Evolutionary conservation across 2,888 invertebrate genomes (phyloP).

Genomic region (Alcis repandata): DNA sequence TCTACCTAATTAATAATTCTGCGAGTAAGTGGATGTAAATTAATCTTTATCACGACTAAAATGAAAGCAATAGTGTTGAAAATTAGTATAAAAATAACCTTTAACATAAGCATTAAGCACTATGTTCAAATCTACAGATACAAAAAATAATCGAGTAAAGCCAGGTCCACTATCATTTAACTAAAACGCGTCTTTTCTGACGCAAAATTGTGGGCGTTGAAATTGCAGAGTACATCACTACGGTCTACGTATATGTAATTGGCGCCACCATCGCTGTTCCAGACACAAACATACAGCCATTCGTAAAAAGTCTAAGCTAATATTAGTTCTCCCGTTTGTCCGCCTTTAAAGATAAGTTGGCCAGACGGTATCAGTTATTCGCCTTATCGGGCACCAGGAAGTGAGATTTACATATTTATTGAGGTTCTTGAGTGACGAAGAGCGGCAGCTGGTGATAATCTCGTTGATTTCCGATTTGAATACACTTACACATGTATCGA

Average conservation of each 20-base stretch:
- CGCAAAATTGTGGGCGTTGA: slow-evolving; percentile 1
- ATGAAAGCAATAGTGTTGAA: too few species aligned
- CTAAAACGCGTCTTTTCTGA: not conserved
- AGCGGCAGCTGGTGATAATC: slow-evolving; percentile 5
- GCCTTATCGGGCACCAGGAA: slow-evolving; percentile 22
- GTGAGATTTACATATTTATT: slow-evolving; percentile 16
- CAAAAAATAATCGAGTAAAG: not conserved
- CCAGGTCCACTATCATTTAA: not conserved
- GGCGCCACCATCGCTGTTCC: not conserved
- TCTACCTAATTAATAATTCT: too few species aligned
- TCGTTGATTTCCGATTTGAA: not conserved
- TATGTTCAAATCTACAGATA: too few species aligned
- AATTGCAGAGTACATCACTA: not conserved
- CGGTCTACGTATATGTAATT: not conserved
- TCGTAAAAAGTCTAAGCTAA: not conserved
- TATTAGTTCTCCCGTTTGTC: not conserved
- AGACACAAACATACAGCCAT: not conserved
- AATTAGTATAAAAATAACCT: too few species aligned
- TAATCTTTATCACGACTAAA: too few species aligned
- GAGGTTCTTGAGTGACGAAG: not conserved
- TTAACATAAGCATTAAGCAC: too few species aligned
- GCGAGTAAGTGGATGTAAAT: too few species aligned
- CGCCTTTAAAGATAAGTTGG: not conserved
- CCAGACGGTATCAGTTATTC: not conserved
- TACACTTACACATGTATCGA: too few species aligned